A percentile compares a stretch with the other conserved stretches of the same genome.
phyloP scores from a whole-genome alignment of 2,113 vertebrate genomes.

The Cryptotis parvus region DNA sequence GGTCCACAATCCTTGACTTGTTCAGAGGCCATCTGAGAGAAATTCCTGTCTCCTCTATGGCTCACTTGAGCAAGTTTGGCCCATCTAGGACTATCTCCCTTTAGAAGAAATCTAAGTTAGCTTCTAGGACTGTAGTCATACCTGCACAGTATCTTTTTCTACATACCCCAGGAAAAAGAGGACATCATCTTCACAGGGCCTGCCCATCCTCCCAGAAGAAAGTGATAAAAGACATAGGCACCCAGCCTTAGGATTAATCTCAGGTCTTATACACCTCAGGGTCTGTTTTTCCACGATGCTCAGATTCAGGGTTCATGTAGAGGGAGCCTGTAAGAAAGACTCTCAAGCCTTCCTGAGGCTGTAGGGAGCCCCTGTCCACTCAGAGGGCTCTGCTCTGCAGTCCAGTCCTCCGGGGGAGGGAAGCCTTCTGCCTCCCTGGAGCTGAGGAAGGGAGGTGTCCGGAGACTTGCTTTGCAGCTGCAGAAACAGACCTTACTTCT shows the following conservation, averaged over 20 bases:
- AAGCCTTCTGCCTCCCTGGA: constrained; percentile 31
- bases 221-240: background rate
- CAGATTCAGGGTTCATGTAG: background rate
- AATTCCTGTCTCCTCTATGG: background rate
- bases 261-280: background rate
- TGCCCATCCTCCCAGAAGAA: background rate
- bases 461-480: constrained; percentile 60
- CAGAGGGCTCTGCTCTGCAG: constrained; percentile 62
- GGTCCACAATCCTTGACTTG: rapidly evolving
- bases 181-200: background rate
- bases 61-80: background rate
- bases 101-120: background rate
- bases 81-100: background rate
- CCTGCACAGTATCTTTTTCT: background rate
- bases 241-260: rapidly evolving
- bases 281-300: background rate
- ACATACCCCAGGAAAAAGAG: too few species aligned
- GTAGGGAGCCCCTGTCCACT: constrained; percentile 46
- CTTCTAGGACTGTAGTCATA: background rate
- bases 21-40: background rate
- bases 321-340: background rate
- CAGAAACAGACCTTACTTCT: constrained; percentile 54
- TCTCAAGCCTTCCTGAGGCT: background rate
- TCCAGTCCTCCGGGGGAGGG: constrained; percentile 50
- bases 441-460: constrained; percentile 58